Evolutionary conservation across 2,888 invertebrate species (phyloP), one percentile per base, ranked within the genome.

Genomic region (Abrostola tripartita): DNA sequence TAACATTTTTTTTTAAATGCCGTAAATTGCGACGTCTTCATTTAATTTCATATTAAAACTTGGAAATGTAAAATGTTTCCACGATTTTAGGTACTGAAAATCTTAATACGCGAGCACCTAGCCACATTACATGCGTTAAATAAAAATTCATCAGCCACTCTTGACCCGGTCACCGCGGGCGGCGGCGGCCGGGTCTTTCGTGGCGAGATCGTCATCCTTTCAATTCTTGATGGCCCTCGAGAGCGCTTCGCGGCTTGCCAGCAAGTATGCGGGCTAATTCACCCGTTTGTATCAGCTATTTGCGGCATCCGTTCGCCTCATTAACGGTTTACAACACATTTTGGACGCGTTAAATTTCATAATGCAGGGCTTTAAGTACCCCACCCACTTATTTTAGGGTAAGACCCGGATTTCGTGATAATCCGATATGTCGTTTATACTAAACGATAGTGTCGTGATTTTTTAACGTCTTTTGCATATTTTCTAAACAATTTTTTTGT

Each of bases 191-290:
- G 74, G 78, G 78, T 82, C 82, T 83, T 85, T 86, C 85, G 86
- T 79, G 85, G 85, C 60, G 63, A 79, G 77, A 81, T 84, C 80
- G 82, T 81, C 83, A 81, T 86, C 88, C 88, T 86, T 88, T 86
- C 85, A 85, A 83, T 84, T 82, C 81, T 81, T 69, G 83, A 89
- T 86, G 84, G 78, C 82, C 76, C 87, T 88, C 68, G 78, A 88
- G 77, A 84, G 79, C 79, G 74, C 83, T 83, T 81, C 83, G 87
- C 71, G 88, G 87, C 81, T 84, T 74, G 72, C 84, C 83, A 66
- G 77, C 71, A 79, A 84, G 81, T 85, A 85, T 87, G 86, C 86
- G 85, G 87, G 85, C 76, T 81, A 81, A 85, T 86, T 82, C 83
- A 80, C 76, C 74, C 77, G 76, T 79, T 82, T 82, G 83, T 84